Conservation (phyloP, 2,113 vertebrate species). For the Dunckerocampus dactyliophorus region DNA sequence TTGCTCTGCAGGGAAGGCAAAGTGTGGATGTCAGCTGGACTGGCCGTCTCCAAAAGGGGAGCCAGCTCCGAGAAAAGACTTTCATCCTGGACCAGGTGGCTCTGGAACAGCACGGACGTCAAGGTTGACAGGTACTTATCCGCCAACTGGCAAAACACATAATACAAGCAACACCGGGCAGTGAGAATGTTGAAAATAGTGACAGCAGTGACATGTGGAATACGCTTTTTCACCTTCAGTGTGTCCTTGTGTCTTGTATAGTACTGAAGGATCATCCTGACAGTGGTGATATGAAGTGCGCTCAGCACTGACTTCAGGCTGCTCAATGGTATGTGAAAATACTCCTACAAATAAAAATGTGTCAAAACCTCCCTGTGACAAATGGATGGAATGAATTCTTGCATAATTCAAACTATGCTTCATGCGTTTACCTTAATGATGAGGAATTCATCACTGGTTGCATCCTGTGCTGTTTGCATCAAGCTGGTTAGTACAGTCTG, state of each 20-base stretch:
- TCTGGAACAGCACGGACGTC: conserved; percentile 68
- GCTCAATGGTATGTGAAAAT: conserved; percentile 62
- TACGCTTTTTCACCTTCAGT: conserved; percentile 53
- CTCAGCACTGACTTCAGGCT: conserved; percentile 59
- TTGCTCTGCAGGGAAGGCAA: conserved; percentile 65
- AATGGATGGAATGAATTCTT: not conserved
- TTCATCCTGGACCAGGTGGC: conserved; percentile 53
- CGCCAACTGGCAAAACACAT: conserved; percentile 55
- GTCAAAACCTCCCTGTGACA: not conserved
- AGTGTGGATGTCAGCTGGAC: conserved; percentile 56
- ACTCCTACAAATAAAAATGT: conserved; percentile 59
- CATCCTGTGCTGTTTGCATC: conserved; percentile 61
- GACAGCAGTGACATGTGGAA: not conserved
- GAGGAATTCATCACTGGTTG: conserved; percentile 38
- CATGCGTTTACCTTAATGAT: conserved; percentile 71
- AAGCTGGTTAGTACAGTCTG: conserved; percentile 69
- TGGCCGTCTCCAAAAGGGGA: conserved; percentile 59
- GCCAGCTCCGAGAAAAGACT: conserved; percentile 65
- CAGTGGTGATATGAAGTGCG: conserved; percentile 51
- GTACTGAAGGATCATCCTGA: conserved; percentile 69
- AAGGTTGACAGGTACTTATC: conserved; percentile 62
- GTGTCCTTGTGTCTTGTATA: conserved; percentile 54
- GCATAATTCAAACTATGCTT: not conserved
- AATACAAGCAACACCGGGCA: not conserved
- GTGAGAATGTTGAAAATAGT: not conserved